phyloP scores from a whole-genome alignment of 1,140 invertebrate genomes.

The Archivesica marissinica region DNA sequence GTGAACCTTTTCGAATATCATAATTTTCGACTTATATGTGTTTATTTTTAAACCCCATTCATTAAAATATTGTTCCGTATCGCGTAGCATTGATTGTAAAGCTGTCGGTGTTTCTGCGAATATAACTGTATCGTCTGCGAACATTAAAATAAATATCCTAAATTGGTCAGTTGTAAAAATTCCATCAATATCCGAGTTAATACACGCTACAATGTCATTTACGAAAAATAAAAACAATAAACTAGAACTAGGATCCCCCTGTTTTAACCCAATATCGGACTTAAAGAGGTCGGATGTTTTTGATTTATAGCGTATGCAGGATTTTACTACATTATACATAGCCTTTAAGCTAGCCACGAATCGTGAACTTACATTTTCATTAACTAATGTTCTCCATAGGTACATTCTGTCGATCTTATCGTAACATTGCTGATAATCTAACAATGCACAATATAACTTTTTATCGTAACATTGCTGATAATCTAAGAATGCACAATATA shows the following conservation, averaged over 20 bases:
- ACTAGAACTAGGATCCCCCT: constrained; percentile 37
- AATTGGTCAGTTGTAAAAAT: neutral
- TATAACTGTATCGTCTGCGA: constrained; percentile 31
- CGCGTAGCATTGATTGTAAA: neutral
- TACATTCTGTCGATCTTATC: no score
- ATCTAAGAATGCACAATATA: constrained; percentile 13
- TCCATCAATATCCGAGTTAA: neutral
- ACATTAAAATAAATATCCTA: constrained; percentile 28
- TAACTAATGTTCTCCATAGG: constrained; percentile 1
- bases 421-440: no score
- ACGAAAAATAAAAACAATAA: no score
- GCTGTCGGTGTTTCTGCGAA: neutral
- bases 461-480: constrained; percentile 47
- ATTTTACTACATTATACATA: constrained; percentile 36
- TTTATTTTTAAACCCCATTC: neutral
- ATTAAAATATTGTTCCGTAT: constrained; percentile 13
- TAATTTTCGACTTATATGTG: no score
- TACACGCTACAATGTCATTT: no score
- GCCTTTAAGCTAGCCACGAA: neutral
- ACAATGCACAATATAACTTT: neutral
- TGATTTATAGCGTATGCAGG: constrained; percentile 4
- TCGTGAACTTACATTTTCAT: constrained; percentile 25
- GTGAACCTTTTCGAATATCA: constrained; percentile 29
- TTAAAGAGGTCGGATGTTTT: neutral
- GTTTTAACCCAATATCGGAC: constrained; percentile 43